Percentiles rank a stretch among this genome's conserved stretches.
phyloP scores from a whole-genome alignment of 2,888 invertebrate genomes.

The Scaptomyza cyrtandrae region DNA sequence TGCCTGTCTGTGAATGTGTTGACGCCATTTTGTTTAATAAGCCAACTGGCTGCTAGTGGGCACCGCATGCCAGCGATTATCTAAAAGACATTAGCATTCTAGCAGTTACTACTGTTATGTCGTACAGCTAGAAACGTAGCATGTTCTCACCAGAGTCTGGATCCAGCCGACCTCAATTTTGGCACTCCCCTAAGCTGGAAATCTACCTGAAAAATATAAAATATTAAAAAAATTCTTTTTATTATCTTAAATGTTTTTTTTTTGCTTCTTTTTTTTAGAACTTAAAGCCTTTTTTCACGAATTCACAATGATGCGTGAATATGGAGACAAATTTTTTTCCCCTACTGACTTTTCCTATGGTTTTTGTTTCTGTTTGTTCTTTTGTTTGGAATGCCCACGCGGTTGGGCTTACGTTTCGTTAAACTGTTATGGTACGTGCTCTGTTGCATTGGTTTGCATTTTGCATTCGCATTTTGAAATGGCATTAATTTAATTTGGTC shows the following conservation, averaged over 20 bases:
- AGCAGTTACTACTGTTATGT: constrained; percentile 39
- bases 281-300: background rate
- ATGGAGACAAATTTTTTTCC: too few relatives aligned
- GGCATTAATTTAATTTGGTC: constrained; percentile 37
- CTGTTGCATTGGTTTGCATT: constrained; percentile 11
- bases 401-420: constrained; percentile 5
- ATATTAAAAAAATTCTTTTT: too few relatives aligned
- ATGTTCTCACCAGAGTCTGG: constrained; percentile 4
- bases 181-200: too few relatives aligned
- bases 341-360: background rate
- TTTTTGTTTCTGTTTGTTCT: background rate
- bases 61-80: constrained; percentile 64
- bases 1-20: constrained; percentile 6
- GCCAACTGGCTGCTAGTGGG: constrained; percentile 44
- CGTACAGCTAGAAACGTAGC: constrained; percentile 15
- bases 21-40: constrained; percentile 64
- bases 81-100: constrained; percentile 65
- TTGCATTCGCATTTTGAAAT: constrained; percentile 26
- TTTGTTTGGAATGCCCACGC: background rate
- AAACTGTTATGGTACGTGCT: constrained; percentile 35
- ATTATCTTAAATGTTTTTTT: too few relatives aligned
- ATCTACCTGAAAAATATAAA: too few relatives aligned
- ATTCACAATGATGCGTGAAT: too few relatives aligned
- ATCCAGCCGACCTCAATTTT: background rate
- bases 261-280: too few relatives aligned